Percentiles rank a stretch among this genome's conserved stretches.
Evolutionary conservation across 1,140 invertebrate species (phyloP).

Genomic region (Temnothorax longispinosus): DNA sequence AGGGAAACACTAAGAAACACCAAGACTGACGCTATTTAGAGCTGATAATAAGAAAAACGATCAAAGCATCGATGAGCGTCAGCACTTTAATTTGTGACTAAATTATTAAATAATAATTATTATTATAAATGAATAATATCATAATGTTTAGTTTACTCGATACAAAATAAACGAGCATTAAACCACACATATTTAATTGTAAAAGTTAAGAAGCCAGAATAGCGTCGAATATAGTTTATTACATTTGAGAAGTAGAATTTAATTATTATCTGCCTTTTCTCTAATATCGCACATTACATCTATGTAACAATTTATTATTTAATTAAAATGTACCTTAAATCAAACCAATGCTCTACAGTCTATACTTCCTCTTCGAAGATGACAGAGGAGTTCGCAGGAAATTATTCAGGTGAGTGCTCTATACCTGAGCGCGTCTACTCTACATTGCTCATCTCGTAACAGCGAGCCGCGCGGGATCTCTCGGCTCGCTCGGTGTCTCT

Average conservation of each 20-base stretch:
- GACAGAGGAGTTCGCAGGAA: background rate
- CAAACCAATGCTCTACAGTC: background rate
- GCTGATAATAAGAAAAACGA: background rate
- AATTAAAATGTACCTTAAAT: background rate
- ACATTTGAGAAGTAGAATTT: background rate
- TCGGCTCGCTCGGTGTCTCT: slow-evolving; percentile 16
- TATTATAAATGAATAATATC: background rate
- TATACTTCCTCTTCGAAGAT: background rate
- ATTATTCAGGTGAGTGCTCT: background rate
- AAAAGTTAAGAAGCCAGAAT: background rate
- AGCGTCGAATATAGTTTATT: background rate
- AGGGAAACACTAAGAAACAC: background rate
- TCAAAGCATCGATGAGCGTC: background rate
- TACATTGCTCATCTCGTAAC: slow-evolving; percentile 26
- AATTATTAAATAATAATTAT: slow-evolving; percentile 6
- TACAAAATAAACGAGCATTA: background rate
- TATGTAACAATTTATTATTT: background rate
- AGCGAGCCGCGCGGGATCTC: background rate
- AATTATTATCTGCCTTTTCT: background rate
- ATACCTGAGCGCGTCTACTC: background rate
- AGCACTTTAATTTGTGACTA: background rate
- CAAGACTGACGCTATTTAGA: background rate
- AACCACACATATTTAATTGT: background rate
- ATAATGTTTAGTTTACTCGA: background rate
- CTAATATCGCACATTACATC: background rate